These are phyloP conservation scores for Frankliniella fusca DNA, from an alignment of 2,888 invertebrate species.

Conservation along the genomic window DNA sequence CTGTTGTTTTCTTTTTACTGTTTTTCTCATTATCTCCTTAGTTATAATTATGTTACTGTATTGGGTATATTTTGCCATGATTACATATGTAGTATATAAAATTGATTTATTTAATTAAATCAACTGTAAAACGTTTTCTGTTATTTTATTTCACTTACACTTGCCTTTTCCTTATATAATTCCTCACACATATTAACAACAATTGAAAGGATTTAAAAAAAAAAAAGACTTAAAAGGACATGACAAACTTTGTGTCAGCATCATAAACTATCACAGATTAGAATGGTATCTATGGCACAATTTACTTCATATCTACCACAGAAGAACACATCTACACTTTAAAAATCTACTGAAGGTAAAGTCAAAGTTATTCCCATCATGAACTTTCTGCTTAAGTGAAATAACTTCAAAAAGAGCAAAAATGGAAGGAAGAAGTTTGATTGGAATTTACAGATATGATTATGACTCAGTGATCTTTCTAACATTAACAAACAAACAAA, in stretches of 20 bases:
- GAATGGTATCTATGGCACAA: conserved; percentile 11
- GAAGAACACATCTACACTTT: background rate
- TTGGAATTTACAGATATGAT: too few species aligned
- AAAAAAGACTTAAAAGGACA: background rate
- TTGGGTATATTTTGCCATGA: background rate
- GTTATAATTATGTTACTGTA: background rate
- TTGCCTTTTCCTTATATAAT: too few species aligned
- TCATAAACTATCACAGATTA: conserved; percentile 1
- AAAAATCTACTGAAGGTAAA: background rate
- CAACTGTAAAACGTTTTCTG: background rate
- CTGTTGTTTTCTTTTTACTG: background rate
- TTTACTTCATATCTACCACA: background rate
- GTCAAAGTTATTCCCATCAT: too few species aligned
- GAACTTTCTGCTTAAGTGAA: too few species aligned
- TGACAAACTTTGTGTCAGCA: background rate
- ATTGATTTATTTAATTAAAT: background rate
- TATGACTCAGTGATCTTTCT: too few species aligned
- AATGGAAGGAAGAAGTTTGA: too few species aligned
- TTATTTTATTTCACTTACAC: too few species aligned
- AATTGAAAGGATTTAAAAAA: background rate
- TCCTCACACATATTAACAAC: too few species aligned
- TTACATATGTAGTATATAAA: background rate
- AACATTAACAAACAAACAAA: too few species aligned
- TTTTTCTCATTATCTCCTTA: background rate
- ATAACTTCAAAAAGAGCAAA: too few species aligned